Base-by-base conservation (phyloP, 2,113 vertebrate genomes). In the Pelobates fuscus region DNA sequence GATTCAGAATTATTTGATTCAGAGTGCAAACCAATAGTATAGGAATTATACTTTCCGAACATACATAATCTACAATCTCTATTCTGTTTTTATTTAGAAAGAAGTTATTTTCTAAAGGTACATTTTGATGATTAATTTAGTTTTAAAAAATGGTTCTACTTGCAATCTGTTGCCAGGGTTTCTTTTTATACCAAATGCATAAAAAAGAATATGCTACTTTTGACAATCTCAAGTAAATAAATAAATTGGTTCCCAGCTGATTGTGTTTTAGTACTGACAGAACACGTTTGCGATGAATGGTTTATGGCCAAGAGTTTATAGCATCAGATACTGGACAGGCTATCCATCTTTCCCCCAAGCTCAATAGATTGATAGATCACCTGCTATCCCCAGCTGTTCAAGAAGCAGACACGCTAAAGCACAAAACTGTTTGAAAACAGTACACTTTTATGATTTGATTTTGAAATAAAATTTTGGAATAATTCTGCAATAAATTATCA, bases 141-240 rank as follows among this genome's bases (percentile, higher is more conserved):
- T n/a, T n/a, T n/a, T 8, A 41, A 49, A 11, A 4, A 18, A 49
- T 49, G 44, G 44, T 10, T 49, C 15, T 49, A 14, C 12, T 49
- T 17, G 10, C 5, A 7, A 3, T 49, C 44, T 14, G 44, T 18
- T 12, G 14, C 14, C 37, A 41, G 37, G 7, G 14, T 41, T 41
- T 12, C 14, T 41, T 41, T 41, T 5, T 60, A 55, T 43, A 59
- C 25, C 63, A 23, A 58, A 58, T 54, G 21, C 41, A 75, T 67
- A 67, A 57, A n/a, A 49, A 5, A 3, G 25, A 44, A 67, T 49
- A 26, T n/a, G 20, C 63, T 75, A 18, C 25, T 24, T 54, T 21
- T 75, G 44, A 54, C 26, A 59, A 67, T 32, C 1, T 15, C 11
- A 23, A 23, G 52, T 66, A 66, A 74, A 75, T 67, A 59, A 75